phyloP scores from a whole-genome alignment of 2,797 vertebrate species.

The Sandelia bainsii region DNA sequence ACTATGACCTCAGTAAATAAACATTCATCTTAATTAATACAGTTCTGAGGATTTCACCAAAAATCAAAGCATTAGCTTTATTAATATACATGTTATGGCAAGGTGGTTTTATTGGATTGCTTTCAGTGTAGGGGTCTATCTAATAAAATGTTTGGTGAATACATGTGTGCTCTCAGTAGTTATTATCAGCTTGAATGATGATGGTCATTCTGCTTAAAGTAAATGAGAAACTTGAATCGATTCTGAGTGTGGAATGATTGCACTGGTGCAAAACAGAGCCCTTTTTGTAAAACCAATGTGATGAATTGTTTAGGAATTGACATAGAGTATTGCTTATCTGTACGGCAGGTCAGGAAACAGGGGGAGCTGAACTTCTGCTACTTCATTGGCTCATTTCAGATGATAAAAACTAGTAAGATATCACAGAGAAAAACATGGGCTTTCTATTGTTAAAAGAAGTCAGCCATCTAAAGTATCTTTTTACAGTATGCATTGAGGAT shows the following conservation, averaged over 20 bases:
- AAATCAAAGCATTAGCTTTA: no score
- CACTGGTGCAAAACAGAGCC: not conserved
- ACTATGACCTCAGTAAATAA: not conserved
- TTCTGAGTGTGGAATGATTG: not conserved
- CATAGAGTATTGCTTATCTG: not conserved
- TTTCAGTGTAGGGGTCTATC: not conserved
- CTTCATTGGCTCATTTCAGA: not conserved
- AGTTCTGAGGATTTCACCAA: not conserved
- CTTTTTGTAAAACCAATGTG: not conserved
- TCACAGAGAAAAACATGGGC: not conserved
- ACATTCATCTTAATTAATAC: not conserved
- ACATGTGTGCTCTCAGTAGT: slow-evolving; percentile 6
- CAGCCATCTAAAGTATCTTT: not conserved
- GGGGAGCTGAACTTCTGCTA: not conserved
- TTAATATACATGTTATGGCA: not conserved
- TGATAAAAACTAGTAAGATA: not conserved
- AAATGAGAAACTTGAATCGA: slow-evolving; percentile 24
- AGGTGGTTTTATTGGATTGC: not conserved
- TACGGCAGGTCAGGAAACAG: not conserved
- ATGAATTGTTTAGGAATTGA: slow-evolving; percentile 15
- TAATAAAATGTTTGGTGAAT: not conserved
- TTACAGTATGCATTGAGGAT: not conserved
- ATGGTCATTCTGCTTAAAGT: slow-evolving; percentile 4
- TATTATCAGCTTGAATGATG: slow-evolving; percentile 11
- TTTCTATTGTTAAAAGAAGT: slow-evolving; percentile 12